Conservation (phyloP, 2,113 vertebrate genomes). For the Pyrgilauda ruficollis region DNA sequence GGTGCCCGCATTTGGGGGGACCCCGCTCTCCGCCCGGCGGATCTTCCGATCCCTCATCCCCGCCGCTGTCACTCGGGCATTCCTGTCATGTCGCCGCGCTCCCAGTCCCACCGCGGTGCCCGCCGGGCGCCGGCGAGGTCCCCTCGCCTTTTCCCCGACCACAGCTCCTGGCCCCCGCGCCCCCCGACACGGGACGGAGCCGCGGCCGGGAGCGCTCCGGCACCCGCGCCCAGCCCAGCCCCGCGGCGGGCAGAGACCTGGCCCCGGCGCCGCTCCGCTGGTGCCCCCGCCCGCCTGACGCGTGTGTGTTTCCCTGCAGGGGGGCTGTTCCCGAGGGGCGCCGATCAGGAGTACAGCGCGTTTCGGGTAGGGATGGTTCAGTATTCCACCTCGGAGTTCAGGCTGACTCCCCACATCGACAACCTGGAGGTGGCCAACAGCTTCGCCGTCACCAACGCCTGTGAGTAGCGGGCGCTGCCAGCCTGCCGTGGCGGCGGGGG, state of each 20-base stretch:
- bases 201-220: not conserved
- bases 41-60: not conserved
- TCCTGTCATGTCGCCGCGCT: not conserved
- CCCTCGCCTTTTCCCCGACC: not conserved
- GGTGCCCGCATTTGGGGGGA: conserved; percentile 54
- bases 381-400: conserved; percentile 92
- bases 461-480: conserved; percentile 80
- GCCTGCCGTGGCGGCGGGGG: not conserved
- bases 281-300: conserved; percentile 15
- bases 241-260: not conserved
- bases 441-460: conserved; percentile 98
- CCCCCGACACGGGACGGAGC: not conserved
- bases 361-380: conserved; percentile 98
- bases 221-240: not conserved
- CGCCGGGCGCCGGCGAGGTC: not conserved
- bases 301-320: conserved; percentile 78
- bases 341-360: conserved; percentile 98
- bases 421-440: conserved; percentile 99
- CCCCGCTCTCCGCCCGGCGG: not conserved
- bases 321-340: conserved; percentile 94
- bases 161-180: not conserved
- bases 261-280: not conserved
- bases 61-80: not conserved
- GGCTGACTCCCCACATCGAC: conserved; percentile 96
- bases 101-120: not conserved